A percentile compares a stretch with the other conserved stretches of the same genome.
Conservation (phyloP, 2,888 invertebrate genomes). For the Notodonta ziczac region DNA sequence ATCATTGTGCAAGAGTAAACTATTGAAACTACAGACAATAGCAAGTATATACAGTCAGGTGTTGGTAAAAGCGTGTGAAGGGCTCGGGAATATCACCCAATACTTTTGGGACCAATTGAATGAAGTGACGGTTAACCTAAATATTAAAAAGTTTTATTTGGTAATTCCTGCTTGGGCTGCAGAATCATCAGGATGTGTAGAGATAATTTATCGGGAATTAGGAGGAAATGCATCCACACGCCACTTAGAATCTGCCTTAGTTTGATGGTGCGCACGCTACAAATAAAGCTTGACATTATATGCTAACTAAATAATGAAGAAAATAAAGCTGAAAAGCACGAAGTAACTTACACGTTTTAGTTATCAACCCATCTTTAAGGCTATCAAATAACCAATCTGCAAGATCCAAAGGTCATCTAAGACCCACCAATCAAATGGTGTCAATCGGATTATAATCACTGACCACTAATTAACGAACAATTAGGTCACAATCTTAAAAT, state of each 20-base stretch:
- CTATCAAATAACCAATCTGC: background rate
- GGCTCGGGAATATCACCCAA: background rate
- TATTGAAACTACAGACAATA: background rate
- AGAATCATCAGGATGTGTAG: background rate
- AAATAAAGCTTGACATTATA: too few relatives aligned
- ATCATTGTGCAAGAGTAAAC: background rate
- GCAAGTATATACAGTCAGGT: background rate
- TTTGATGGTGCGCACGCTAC: background rate
- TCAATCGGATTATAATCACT: background rate
- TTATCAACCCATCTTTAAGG: background rate
- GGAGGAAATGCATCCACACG: background rate
- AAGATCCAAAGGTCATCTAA: too few relatives aligned
- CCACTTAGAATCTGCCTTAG: background rate
- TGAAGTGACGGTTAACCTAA: too few relatives aligned
- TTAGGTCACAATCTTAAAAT: conserved; percentile 3
- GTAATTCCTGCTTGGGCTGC: background rate
- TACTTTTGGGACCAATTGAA: background rate
- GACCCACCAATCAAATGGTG: background rate
- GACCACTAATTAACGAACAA: background rate
- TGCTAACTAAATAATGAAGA: background rate
- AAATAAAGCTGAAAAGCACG: background rate
- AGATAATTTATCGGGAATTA: background rate
- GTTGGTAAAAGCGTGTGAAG: background rate
- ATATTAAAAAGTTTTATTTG: background rate
- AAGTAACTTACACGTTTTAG: background rate